Evolutionary conservation across 1,140 invertebrate genomes (phyloP), one percentile per base, ranked within the genome.

Genomic region (Drosophila burlai): DNA sequence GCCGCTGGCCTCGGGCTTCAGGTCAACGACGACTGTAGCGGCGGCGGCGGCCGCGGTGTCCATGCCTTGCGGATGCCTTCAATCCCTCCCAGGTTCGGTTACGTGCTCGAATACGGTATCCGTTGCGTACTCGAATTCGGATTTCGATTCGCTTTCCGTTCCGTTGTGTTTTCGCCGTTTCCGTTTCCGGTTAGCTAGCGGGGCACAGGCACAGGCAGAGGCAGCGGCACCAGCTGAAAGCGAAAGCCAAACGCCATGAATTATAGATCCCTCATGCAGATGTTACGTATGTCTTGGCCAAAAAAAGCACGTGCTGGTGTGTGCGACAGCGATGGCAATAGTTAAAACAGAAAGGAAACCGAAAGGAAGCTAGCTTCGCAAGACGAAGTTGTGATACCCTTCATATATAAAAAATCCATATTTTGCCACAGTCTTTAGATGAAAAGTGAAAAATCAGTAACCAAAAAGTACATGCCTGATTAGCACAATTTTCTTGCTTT

Each of bases 251-350:
- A 65, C 49, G 47, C 68, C 68, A 84, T 87, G 26, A 84, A 87
- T 90, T 90, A 76, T 81, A 55, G 69, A 81, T 61, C 40, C 9
- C 36, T 29, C 34, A 52, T 40, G 42, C 45, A 49, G 60, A 71
- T 65, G 85, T 87, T 87, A 87, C 84, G 84, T 87, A 87, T 83
- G 66, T 79, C 54, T 52, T 67, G 66, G 59, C 57, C 69, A 73
- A 86, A 85, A 89, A 90, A 85, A 90, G 77, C 85, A 90, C 85
- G 85, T 90, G 84, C 83, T 85, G 58, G 71, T 76, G 67, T 73
- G 69, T 54, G 68, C 57, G 73, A 81, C 57, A 90, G 74, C 63
- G 80, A 85, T 64, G 75, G 46, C 46, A 26, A 34, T 52, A 52
- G 29, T 34, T 31, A 21, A 57, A 57, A 40, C 21, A 24, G 26